Evolutionary conservation across 1,140 invertebrate genomes (phyloP), one percentile per base, ranked within the genome.

Genomic region (Drosophila subobscura): DNA sequence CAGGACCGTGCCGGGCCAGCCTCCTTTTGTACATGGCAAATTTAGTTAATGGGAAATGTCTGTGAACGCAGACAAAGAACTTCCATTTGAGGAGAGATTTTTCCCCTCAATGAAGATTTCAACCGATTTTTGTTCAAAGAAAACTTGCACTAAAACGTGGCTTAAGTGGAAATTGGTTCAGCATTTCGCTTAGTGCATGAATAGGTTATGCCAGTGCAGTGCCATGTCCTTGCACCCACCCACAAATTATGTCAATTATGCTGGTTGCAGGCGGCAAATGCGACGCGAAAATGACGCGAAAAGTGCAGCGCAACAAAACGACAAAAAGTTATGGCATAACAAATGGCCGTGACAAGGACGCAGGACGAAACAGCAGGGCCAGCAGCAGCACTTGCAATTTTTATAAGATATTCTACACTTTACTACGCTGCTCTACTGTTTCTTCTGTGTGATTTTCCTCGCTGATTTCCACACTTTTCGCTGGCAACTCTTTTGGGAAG

Each of bases 341-440:
- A 75, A 75, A 75, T 75, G 72, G 29, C 44, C 55, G n/a, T 20
- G 51, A 41, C 40, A 42, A 22, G 33, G 40, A 68, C 14, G 5
- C 27, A 51, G 67, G 27, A 72, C 40, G 27, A 37, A 53, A 50
- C 40, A 50, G 27, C 37, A 51, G n/a, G 40, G 54, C 41, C 60
- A 54, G 53, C 44, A 58, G 58, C 52, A 50, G 58, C 52, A 40
- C 73, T 77, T 60, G 47, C 53, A 64, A 81, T 64, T 78, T 75
- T 60, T 60, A 45, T 71, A 63, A 71, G 77, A 81, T 81, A 77
- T 63, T 75, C 77, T 81, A 88, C 68, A 81, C 83, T 81, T 78
- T 65, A 2, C 1, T 7, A 29, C 79, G 79, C 41, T 70, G 55
- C 50, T 20, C 16, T 20, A 20, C 16, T 29, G 59, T 63, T 63